A percentile compares a stretch with the other conserved stretches of the same genome.
Conservation (phyloP, 2,113 vertebrate genomes). For the Tautogolabrus adspersus region DNA sequence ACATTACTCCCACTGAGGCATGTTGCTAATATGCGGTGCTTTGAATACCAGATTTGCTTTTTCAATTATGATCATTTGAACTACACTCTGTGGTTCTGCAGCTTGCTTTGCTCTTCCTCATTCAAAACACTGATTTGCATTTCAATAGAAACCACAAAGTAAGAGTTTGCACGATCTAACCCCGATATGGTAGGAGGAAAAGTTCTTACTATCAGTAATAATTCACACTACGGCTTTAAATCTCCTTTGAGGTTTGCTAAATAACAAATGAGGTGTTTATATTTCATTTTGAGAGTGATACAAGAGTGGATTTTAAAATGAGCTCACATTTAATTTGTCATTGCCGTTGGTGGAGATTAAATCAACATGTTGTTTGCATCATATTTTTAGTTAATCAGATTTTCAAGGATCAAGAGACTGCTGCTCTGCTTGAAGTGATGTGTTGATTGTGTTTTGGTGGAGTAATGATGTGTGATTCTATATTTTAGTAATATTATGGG, state of each 20-base stretch:
- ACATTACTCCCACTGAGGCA: background rate
- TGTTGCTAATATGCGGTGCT: background rate
- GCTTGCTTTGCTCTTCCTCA: background rate
- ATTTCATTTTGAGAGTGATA: background rate
- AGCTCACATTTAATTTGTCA: background rate
- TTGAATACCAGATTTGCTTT: slow-evolving; percentile 44
- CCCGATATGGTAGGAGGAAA: background rate
- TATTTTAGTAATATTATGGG: too few relatives aligned
- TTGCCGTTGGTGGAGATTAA: background rate
- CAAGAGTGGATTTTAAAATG: background rate
- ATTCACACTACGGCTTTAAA: background rate
- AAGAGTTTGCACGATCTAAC: background rate
- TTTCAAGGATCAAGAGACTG: background rate
- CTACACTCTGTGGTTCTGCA: background rate
- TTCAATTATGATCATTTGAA: slow-evolving; percentile 25
- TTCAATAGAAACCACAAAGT: background rate
- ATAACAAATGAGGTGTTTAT: background rate
- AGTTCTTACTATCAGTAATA: background rate
- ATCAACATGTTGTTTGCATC: background rate
- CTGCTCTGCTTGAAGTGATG: background rate
- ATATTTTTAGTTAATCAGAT: background rate
- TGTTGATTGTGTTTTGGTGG: background rate
- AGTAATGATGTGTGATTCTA: background rate
- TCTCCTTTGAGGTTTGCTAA: background rate
- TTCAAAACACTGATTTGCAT: slow-evolving; percentile 54